A percentile compares a stretch with the other conserved stretches of the same genome.
phyloP scores from a whole-genome alignment of 1,140 invertebrate genomes.

The Pseudomyrmex concolor region DNA sequence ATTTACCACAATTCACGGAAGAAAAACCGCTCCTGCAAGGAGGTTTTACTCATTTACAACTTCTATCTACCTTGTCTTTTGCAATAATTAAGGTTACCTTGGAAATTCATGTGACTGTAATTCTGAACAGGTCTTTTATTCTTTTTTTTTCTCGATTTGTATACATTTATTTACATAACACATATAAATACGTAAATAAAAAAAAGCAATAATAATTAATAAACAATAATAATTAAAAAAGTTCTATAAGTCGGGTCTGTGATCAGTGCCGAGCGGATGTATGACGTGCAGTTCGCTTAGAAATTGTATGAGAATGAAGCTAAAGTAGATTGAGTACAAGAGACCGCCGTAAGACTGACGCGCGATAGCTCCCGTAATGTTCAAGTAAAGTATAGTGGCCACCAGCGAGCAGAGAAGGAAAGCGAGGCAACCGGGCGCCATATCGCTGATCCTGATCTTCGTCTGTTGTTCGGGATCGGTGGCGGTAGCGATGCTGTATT shows the following conservation, averaged over 20 bases:
- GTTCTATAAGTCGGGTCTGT: conserved; percentile 70
- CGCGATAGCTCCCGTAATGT: conserved; percentile 74
- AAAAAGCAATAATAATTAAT: neutral
- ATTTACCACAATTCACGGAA: conserved; percentile 58
- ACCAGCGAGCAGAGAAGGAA: conserved; percentile 80
- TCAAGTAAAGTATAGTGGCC: conserved; percentile 77
- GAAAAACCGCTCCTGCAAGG: neutral
- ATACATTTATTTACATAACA: conserved; percentile 1
- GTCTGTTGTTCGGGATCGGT: conserved; percentile 65
- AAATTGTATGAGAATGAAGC: conserved; percentile 80
- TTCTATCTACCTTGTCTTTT: neutral
- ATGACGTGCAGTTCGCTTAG: conserved; percentile 80
- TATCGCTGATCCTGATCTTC: conserved; percentile 78
- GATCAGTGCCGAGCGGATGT: conserved; percentile 81
- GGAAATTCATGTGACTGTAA: neutral
- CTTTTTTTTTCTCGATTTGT: neutral
- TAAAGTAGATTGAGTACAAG: conserved; percentile 77
- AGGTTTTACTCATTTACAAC: conserved; percentile 13
- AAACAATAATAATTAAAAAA: neutral
- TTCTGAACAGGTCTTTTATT: neutral
- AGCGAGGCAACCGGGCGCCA: conserved; percentile 81
- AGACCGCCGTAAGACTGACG: conserved; percentile 79
- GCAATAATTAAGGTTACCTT: neutral
- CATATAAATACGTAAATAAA: neutral
- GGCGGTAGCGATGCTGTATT: conserved; percentile 74